Percentiles rank a stretch among this genome's conserved stretches.
These are phyloP conservation scores for Drosophila formosana DNA, from an alignment of 2,888 invertebrate genomes.

Conservation along the genomic window DNA sequence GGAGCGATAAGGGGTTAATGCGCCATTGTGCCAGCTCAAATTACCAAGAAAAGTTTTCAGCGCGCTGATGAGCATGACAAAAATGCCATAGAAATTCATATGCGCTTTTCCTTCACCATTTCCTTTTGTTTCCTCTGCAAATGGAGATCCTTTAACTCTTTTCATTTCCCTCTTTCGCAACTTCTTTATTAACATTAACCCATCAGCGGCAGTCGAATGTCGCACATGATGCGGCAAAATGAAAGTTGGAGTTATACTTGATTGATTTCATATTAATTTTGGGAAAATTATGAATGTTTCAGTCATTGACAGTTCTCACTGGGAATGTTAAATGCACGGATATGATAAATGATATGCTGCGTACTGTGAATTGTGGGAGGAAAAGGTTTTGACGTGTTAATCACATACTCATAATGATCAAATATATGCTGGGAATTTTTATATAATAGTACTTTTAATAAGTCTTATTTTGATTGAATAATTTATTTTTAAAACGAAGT, in stretches of 20 bases:
- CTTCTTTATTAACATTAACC: constrained; percentile 68
- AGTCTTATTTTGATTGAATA: too few relatives aligned
- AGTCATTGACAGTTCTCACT: constrained; percentile 37
- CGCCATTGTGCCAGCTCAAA: constrained; percentile 65
- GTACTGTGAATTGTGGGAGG: background rate
- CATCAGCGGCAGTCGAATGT: constrained; percentile 28
- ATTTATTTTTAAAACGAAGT: too few relatives aligned
- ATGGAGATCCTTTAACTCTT: constrained; percentile 45
- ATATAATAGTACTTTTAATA: too few relatives aligned
- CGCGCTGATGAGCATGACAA: constrained; percentile 68
- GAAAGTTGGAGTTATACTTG: constrained; percentile 58
- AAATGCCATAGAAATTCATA: constrained; percentile 53
- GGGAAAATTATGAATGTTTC: constrained; percentile 62
- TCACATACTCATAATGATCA: background rate
- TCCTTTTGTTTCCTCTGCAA: constrained; percentile 18
- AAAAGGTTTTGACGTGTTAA: constrained; percentile 9
- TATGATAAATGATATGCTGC: constrained; percentile 48
- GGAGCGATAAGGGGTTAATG: constrained; percentile 76
- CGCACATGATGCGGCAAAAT: constrained; percentile 55
- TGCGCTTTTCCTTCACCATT: constrained; percentile 14
- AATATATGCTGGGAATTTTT: background rate
- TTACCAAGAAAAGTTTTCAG: constrained; percentile 60
- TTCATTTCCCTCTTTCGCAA: constrained; percentile 31
- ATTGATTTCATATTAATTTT: constrained; percentile 79
- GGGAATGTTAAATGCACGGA: constrained; percentile 24